Evolutionary conservation across 1,140 invertebrate genomes (phyloP).

Genomic region (Oryzaephilus surinamensis): DNA sequence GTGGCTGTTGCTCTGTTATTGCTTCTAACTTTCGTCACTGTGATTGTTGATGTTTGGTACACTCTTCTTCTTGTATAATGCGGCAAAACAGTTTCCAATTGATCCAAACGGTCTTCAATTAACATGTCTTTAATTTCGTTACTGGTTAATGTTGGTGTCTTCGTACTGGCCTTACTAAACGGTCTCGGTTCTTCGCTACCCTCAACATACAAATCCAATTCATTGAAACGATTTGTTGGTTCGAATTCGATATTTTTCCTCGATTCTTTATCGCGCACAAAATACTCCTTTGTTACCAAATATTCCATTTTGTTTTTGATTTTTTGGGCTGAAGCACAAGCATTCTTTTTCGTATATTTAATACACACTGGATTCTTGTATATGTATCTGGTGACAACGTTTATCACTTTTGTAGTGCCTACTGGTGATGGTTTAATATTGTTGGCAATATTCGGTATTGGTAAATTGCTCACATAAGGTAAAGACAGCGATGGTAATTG

Average conservation of each 20-base stretch:
- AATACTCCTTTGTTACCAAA: slow-evolving; percentile 28
- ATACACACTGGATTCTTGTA: slow-evolving; percentile 30
- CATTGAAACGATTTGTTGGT: not conserved
- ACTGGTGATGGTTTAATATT: slow-evolving; percentile 24
- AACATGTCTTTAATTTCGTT: slow-evolving; percentile 24
- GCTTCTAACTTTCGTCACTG: slow-evolving; percentile 28
- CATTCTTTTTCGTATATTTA: slow-evolving; percentile 26
- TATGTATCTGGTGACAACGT: slow-evolving; percentile 27
- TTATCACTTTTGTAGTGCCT: slow-evolving; percentile 26
- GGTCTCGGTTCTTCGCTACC: slow-evolving; percentile 14
- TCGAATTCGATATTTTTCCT: slow-evolving; percentile 4
- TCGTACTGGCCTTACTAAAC: slow-evolving; percentile 5
- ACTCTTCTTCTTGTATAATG: slow-evolving; percentile 27
- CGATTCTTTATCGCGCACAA: slow-evolving; percentile 17
- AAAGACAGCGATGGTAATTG: slow-evolving; percentile 25
- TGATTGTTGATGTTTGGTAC: slow-evolving; percentile 31
- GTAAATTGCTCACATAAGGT: slow-evolving; percentile 27
- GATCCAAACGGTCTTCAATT: slow-evolving; percentile 31
- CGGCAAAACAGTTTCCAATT: slow-evolving; percentile 31
- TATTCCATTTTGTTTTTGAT: slow-evolving; percentile 17
- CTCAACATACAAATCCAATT: slow-evolving; percentile 10
- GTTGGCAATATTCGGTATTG: slow-evolving; percentile 18
- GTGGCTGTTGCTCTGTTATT: slow-evolving; percentile 27
- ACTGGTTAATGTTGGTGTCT: slow-evolving; percentile 18
- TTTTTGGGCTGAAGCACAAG: slow-evolving; percentile 16